These are phyloP conservation scores for Aurelia sp. DNA, from an alignment of 30 jellyfish, hydroid and myxozoan genomes.

Conservation along the genomic window DNA sequence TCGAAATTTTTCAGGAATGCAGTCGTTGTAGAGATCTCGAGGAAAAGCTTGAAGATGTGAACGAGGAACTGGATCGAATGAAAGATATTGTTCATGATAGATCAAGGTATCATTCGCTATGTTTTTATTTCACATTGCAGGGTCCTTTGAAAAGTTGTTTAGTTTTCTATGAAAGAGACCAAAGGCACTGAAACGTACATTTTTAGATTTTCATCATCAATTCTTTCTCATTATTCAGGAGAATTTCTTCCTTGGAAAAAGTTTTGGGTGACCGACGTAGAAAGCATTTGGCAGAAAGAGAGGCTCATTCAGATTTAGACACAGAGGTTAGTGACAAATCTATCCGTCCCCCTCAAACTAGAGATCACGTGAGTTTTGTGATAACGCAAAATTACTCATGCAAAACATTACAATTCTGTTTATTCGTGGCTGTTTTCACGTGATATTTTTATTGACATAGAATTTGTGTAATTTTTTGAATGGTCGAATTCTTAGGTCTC, in stretches of 20 bases:
- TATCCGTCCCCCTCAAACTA: no score
- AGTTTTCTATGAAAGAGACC: no score
- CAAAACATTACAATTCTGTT: no score
- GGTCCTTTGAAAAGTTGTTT: neutral
- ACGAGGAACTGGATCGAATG: constrained; percentile 43
- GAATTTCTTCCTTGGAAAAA: constrained; percentile 67
- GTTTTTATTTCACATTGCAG: neutral
- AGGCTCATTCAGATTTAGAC: neutral
- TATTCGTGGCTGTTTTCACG: no score
- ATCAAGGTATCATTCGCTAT: constrained; percentile 20
- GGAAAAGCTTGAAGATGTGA: constrained; percentile 47
- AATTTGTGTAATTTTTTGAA: no score
- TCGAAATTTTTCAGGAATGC: constrained; percentile 34
- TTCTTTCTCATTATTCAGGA: constrained; percentile 23
- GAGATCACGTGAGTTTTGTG: no score
- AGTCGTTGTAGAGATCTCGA: constrained; percentile 53
- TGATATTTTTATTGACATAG: no score
- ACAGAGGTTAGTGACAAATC: constrained; percentile 3
- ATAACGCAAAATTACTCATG: no score
- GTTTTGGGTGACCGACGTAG: constrained; percentile 38
- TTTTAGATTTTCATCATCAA: no score
- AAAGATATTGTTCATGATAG: constrained; percentile 59
- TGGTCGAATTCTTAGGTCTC: no score
- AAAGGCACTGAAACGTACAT: no score
- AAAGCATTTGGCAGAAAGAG: constrained; percentile 7